Evolutionary conservation across 1,140 invertebrate species (phyloP).

Genomic region (Diuraphis noxia): DNA sequence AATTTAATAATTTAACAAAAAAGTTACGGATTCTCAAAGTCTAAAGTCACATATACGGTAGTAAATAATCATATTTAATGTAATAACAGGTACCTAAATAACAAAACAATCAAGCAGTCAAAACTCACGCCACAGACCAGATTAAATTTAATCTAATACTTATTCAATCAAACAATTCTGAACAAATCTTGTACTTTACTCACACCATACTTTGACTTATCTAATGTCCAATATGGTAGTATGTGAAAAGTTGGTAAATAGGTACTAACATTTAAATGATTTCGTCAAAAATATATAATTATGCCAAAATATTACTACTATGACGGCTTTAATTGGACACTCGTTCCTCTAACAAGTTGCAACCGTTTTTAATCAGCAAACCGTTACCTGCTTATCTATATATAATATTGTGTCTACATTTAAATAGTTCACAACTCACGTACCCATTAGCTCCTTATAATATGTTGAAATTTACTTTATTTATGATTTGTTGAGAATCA

Average conservation of each 20-base stretch:
- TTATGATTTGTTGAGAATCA: neutral
- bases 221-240: no score
- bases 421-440: neutral
- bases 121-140: neutral
- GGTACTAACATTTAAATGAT: neutral
- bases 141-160: no score
- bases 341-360: neutral
- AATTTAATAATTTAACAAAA: slow-evolving; percentile 11
- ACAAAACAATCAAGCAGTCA: neutral
- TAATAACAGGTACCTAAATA: neutral
- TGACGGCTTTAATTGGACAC: neutral
- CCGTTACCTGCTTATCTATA: neutral
- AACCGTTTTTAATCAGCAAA: neutral
- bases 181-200: neutral
- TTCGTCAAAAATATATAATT: neutral
- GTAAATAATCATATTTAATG: neutral
- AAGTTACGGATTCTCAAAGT: neutral
- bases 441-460: neutral
- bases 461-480: neutral
- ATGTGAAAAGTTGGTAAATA: neutral
- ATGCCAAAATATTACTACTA: neutral
- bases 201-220: neutral
- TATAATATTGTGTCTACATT: neutral
- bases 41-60: neutral
- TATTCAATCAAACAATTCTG: no score